Evolutionary conservation across 2,888 invertebrate genomes (phyloP), one percentile per base, ranked within the genome.

Genomic region (Torymus texanus): DNA sequence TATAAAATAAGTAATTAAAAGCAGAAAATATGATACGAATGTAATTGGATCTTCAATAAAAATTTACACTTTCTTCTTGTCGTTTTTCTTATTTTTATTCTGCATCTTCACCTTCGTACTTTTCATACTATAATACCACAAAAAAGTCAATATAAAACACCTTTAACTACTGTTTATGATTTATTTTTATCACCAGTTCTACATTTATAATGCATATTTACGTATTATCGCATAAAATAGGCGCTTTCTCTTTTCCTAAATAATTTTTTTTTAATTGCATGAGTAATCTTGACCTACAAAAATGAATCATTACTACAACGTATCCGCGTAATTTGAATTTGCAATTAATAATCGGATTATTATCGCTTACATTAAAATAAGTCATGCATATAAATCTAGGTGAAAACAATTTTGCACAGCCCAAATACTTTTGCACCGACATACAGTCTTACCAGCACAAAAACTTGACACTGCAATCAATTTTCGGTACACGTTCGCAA

Each of bases 281-380:
- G 61, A 62, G 61, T 62, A 72, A 72, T 72, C 61, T 13, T 61
- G 71, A 61, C 71, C 71, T 62, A 62, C 53, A 24, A 62, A 72
- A 53, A 24, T 41, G 5, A 41, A 41, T 41, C 41, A 41, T 41
- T 41, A 41, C 41, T 41, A 41, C 1, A 41, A 41, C 41, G 41
- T 41, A 41, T 41, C 41, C 41, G 41, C 41, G 18, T 1, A 4
- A 50, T 73, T 56, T 53, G 56, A 16, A 29, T 63, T 16, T 8
- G 18, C 55, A 55, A 62, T 73, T 29, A 73, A 63, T 63, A 55
- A 63, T 73, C 53, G 3, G 41, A 24, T 72, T 58, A 58, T 41
- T 58, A 58, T 41, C 56, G n/a, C 29, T 62, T 41, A 41, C 41
- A 41, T 29, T 63, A 41, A 41, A 29, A 63, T 55, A 55, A 55